A percentile compares a stretch with the other conserved stretches of the same genome.
Evolutionary conservation across 2,797 vertebrate species (phyloP).

Genomic region (Valencia hispanica): DNA sequence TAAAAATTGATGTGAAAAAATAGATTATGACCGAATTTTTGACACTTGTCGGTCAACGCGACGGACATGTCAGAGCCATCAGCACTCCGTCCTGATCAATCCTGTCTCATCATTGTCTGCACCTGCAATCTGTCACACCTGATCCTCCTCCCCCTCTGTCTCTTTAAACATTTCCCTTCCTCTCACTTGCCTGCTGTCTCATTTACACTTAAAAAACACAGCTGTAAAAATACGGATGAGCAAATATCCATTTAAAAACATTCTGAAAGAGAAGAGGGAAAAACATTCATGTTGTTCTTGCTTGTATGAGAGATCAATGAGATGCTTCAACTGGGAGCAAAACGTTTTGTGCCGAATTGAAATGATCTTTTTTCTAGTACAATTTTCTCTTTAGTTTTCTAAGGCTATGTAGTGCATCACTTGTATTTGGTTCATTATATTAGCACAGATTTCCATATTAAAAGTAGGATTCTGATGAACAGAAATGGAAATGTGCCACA

Average conservation of each 20-base stretch:
- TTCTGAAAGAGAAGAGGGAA: not conserved
- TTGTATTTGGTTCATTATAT: not conserved
- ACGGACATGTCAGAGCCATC: too few relatives aligned
- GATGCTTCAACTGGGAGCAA: not conserved
- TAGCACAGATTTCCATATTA: not conserved
- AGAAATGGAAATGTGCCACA: not conserved
- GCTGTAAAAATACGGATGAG: not conserved
- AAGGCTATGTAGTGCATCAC: not conserved
- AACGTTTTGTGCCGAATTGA: not conserved
- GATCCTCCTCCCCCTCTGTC: too few relatives aligned
- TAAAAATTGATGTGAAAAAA: too few relatives aligned
- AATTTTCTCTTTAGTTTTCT: not conserved
- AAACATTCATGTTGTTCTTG: conserved; percentile 1
- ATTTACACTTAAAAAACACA: not conserved
- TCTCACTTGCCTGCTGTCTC: too few relatives aligned
- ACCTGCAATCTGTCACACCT: too few relatives aligned
- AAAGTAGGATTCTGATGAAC: not conserved
- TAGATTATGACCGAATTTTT: too few relatives aligned
- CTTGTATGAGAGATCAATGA: not conserved
- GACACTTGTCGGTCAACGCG: too few relatives aligned
- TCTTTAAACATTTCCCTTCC: too few relatives aligned
- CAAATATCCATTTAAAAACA: not conserved
- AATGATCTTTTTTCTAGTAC: not conserved
- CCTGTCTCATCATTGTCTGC: too few relatives aligned
- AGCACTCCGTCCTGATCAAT: too few relatives aligned